Base-by-base conservation (phyloP, 1,140 invertebrate species). In the Plectus sambesii region DNA sequence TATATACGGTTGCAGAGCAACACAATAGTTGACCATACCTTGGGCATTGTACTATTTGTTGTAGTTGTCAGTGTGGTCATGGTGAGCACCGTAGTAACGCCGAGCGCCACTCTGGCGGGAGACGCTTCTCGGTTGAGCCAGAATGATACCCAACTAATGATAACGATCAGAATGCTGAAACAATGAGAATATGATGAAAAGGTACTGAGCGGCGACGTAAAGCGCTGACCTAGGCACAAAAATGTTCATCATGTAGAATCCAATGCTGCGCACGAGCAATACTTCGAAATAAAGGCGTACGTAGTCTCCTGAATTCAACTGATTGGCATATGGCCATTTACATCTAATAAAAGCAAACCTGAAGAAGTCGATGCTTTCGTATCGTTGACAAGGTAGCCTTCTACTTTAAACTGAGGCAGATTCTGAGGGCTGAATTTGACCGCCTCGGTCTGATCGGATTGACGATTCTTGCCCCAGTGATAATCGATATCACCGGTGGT, bases 181-280 rank as follows among this genome's bases (percentile, higher is more conserved):
- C 92, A 78, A 96, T 96, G 73, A n/a, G n/a, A n/a, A n/a, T n/a
- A n/a, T n/a, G n/a, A n/a, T n/a, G n/a, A n/a, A n/a, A n/a, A n/a
- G n/a, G n/a, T n/a, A n/a, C n/a, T n/a, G n/a, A n/a, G n/a, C n/a
- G n/a, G n/a, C n/a, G n/a, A n/a, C n/a, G n/a, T n/a, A n/a, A n/a
- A n/a, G n/a, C n/a, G n/a, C n/a, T n/a, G n/a, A n/a, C n/a, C n/a
- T n/a, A n/a, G n/a, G n/a, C n/a, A n/a, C n/a, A n/a, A n/a, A n/a
- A n/a, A 96, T 96, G 77, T 97, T 92, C 76, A 96, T 96, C 65
- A 96, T 78, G 78, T 97, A 96, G 79, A 96, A 96, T 64, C 90
- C 90, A 84, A 96, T 89, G 63, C 87, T 92, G 55, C 90, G 81
- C 51, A 88, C 87, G 75, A 97, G 90, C 74, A 92, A 87, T 71